Evolutionary conservation across 2,888 invertebrate species (phyloP), one percentile per base, ranked within the genome.

Genomic region (Tachystola acroxantha): DNA sequence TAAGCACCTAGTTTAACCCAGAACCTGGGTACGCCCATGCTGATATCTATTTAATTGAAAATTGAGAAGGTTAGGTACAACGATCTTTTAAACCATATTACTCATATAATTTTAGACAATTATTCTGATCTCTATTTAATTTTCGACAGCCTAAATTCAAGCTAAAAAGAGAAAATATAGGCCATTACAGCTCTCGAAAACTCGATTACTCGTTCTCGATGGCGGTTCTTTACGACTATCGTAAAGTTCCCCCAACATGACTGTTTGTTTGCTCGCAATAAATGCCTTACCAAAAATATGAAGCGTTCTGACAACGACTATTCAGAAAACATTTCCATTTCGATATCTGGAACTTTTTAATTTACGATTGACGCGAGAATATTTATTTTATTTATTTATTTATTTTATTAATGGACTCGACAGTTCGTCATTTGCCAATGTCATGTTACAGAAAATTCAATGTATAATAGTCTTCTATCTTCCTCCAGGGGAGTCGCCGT

Each of bases 151-250:
- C 16, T 25, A 12, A 29, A 34, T 34, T 24, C 40, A 34, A 3
- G 25, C 30, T 34, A 36, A 43, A 43, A 46, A 45, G 39, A 39
- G 47, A 46, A 39, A 55, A 56, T 55, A 53, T 57, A 41, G 42
- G 48, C 40, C 52, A 43, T 53, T 52, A 48, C 39, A 39, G 41
- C 34, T 25, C 30, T n/a, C 10, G 10, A 12, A 22, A 62, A 62
- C 55, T 60, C 58, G 53, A 67, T 66, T 65, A 62, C 57, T 55
- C 31, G 34, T 48, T 45, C 44, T 48, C 57, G 55, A 64, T 59
- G 46, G 52, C 49, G 37, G 36, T 57, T 54, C 52, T 60, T 71
- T 71, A 69, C 48, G 63, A 50, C 53, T 43, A 51, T 58, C 63
- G 50, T 70, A 67, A 68, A 70, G 48, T 46, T 49, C 51, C 40